phyloP scores from a whole-genome alignment of 1,140 invertebrate species.

The Drosophila nigrodunni region DNA sequence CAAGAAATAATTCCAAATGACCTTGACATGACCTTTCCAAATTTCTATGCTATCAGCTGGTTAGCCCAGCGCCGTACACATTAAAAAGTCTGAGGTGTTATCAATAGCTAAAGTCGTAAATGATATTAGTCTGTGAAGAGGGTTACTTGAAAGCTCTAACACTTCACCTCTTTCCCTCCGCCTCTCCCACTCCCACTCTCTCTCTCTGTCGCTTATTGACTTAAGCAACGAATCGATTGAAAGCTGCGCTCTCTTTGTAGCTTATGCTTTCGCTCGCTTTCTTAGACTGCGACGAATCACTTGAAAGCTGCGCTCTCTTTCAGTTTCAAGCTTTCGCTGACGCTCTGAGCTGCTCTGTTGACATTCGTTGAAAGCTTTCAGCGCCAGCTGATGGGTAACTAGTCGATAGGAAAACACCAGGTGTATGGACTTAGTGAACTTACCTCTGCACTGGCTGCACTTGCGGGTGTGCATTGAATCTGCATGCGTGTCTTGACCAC shows the following conservation, averaged over 20 bases:
- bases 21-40: conserved; percentile 44
- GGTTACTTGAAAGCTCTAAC: neutral
- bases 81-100: conserved; percentile 16
- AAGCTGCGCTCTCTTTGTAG: neutral
- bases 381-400: conserved; percentile 2
- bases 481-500: conserved; percentile 95
- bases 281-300: neutral
- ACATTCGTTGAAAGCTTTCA: conserved; percentile 5
- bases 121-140: neutral
- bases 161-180: neutral
- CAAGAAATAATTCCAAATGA: conserved; percentile 14
- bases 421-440: conserved; percentile 50
- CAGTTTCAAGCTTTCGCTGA: neutral
- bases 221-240: too few relatives aligned
- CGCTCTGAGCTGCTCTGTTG: conserved; percentile 11
- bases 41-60: conserved; percentile 13
- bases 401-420: neutral
- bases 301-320: neutral
- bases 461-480: conserved; percentile 87
- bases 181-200: neutral
- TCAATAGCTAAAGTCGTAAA: neutral
- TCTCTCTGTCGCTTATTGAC: too few relatives aligned
- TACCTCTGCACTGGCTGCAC: conserved; percentile 72
- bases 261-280: too few relatives aligned
- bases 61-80: too few relatives aligned